Conservation (phyloP, 2,797 vertebrate species). For the Characodon lateralis region DNA sequence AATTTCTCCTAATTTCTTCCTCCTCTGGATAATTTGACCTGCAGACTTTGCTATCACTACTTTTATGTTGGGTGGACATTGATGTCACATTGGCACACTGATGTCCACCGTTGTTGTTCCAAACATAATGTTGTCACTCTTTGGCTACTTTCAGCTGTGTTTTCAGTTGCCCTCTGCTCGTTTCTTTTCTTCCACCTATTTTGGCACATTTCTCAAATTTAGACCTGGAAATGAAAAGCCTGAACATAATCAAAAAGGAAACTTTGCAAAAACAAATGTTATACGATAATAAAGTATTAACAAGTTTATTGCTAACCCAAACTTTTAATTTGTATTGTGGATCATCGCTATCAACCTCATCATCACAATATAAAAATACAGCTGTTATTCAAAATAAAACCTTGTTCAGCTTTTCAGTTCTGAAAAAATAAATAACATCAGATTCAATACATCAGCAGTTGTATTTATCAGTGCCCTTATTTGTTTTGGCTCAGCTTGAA, state of each 20-base stretch:
- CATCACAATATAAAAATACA: neutral
- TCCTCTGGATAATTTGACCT: neutral
- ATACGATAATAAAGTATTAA: neutral
- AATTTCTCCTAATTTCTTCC: neutral
- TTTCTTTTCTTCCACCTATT: neutral
- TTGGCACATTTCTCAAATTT: neutral
- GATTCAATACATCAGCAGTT: neutral
- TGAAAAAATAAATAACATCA: neutral
- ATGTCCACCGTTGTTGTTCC: neutral
- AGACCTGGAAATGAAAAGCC: neutral
- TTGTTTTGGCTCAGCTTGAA: slow-evolving; percentile 15
- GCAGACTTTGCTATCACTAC: neutral
- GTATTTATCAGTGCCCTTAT: slow-evolving; percentile 14
- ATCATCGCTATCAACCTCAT: neutral
- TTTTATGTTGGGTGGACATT: neutral
- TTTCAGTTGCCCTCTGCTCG: neutral
- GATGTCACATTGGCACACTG: neutral
- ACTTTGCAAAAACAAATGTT: neutral
- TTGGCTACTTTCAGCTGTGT: neutral
- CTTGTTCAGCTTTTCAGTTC: neutral
- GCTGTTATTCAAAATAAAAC: neutral
- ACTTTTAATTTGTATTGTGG: neutral
- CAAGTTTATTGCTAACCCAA: neutral
- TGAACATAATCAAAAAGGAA: neutral
- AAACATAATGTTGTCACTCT: neutral